These are phyloP conservation scores for Paraescarpia echinospica DNA, from an alignment of 1,140 invertebrate genomes.

Conservation along the genomic window DNA sequence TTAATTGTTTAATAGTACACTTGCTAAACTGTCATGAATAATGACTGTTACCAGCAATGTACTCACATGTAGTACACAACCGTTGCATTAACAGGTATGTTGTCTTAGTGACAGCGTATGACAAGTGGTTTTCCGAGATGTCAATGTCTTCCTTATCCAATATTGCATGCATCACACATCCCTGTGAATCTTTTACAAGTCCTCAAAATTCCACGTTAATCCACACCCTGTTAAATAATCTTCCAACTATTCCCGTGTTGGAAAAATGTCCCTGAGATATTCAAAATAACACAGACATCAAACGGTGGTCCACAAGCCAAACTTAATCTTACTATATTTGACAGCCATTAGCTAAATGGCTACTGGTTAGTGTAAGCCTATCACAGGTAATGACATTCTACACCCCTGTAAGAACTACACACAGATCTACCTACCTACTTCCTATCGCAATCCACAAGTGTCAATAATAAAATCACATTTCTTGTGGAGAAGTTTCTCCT, in stretches of 20 bases:
- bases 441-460: neutral
- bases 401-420: neutral
- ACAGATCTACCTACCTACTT: neutral
- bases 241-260: neutral
- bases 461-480: neutral
- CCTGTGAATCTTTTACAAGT: no score
- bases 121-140: neutral
- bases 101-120: neutral
- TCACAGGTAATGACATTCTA: neutral
- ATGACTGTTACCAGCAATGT: neutral
- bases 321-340: neutral
- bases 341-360: no score
- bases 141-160: no score
- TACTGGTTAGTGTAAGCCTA: no score
- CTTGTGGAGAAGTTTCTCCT: neutral
- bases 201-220: neutral
- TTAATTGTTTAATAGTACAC: neutral
- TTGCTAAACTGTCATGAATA: neutral
- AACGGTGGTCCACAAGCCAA: neutral
- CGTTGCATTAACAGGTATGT: neutral
- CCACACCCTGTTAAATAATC: neutral
- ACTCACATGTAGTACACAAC: neutral
- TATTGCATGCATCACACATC: no score
- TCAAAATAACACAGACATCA: neutral
- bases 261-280: neutral